A percentile compares a stretch with the other conserved stretches of the same genome.
These are phyloP conservation scores for Thinocorus orbignyianus DNA, from an alignment of 2,113 vertebrate species.

Conservation along the genomic window DNA sequence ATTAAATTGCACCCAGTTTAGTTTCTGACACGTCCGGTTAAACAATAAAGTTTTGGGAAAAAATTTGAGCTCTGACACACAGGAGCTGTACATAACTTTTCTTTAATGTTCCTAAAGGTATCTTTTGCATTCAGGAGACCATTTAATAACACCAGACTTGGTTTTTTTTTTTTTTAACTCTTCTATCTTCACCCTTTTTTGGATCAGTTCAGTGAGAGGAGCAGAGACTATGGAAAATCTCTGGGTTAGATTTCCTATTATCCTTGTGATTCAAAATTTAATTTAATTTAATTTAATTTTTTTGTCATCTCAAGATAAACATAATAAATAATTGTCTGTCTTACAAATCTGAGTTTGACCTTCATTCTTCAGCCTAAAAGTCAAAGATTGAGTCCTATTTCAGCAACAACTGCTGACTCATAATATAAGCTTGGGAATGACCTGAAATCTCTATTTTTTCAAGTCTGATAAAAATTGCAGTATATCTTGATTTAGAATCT, in stretches of 20 bases:
- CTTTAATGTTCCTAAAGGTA: conserved; percentile 22
- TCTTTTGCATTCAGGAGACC: conserved; percentile 19
- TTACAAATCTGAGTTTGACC: background rate
- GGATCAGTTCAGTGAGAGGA: background rate
- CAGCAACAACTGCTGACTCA: background rate
- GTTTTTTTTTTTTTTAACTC: background rate
- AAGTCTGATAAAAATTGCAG: background rate
- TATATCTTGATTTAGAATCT: background rate
- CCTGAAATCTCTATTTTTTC: background rate
- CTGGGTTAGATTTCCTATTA: background rate
- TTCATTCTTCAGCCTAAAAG: background rate
- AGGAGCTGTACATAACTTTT: conserved; percentile 48
- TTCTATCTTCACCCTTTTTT: background rate
- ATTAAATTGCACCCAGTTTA: background rate
- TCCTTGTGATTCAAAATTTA: background rate
- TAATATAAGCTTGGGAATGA: background rate
- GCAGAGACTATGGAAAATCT: background rate
- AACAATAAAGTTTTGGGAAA: conserved; percentile 47
- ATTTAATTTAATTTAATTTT: background rate
- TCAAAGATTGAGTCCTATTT: background rate
- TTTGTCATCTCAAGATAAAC: background rate
- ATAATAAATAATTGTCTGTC: background rate
- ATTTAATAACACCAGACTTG: background rate
- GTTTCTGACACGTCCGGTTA: conserved; percentile 14
- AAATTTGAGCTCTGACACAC: conserved; percentile 37